Percentiles rank a stretch among this genome's conserved stretches.
These are phyloP conservation scores for Bombus consobrinus DNA, from an alignment of 1,140 invertebrate species.

Conservation along the genomic window DNA sequence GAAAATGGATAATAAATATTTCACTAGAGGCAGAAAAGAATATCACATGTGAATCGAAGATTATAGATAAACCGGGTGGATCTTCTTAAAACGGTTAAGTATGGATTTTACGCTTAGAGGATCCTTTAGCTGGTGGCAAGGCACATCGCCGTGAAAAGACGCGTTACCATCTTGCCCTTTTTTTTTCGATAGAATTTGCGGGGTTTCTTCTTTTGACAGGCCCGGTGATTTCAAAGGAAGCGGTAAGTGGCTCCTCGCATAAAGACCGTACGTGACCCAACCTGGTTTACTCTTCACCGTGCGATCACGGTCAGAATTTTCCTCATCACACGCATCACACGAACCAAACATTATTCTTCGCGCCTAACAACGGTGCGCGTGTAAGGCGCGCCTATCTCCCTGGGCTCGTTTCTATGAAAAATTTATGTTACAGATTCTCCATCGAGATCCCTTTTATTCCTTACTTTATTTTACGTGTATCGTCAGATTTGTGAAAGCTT, in stretches of 20 bases:
- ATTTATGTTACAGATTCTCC: not conserved
- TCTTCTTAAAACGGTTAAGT: not conserved
- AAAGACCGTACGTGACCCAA: slow-evolving; percentile 67
- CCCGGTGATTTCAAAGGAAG: slow-evolving; percentile 56
- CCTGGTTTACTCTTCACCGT: slow-evolving; percentile 15
- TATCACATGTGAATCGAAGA: not conserved
- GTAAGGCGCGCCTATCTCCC: slow-evolving; percentile 9
- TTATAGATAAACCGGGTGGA: not conserved
- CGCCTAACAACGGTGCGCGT: slow-evolving; percentile 43
- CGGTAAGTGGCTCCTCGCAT: slow-evolving; percentile 63
- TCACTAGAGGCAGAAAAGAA: no score
- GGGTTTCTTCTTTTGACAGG: slow-evolving; percentile 28
- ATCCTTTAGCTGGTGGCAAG: not conserved
- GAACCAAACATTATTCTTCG: slow-evolving; percentile 61
- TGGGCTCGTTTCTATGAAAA: slow-evolving; percentile 8
- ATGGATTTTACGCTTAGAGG: not conserved
- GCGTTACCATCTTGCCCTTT: slow-evolving; percentile 8
- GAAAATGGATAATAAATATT: no score
- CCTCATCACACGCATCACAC: slow-evolving; percentile 61
- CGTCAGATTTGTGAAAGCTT: not conserved
- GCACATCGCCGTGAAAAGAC: not conserved
- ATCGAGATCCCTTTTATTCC: not conserved
- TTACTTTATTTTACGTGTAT: not conserved
- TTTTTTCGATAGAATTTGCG: slow-evolving; percentile 10
- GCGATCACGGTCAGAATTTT: slow-evolving; percentile 29